phyloP scores from a whole-genome alignment of 2,113 vertebrate species.

The Tachycineta bicolor region DNA sequence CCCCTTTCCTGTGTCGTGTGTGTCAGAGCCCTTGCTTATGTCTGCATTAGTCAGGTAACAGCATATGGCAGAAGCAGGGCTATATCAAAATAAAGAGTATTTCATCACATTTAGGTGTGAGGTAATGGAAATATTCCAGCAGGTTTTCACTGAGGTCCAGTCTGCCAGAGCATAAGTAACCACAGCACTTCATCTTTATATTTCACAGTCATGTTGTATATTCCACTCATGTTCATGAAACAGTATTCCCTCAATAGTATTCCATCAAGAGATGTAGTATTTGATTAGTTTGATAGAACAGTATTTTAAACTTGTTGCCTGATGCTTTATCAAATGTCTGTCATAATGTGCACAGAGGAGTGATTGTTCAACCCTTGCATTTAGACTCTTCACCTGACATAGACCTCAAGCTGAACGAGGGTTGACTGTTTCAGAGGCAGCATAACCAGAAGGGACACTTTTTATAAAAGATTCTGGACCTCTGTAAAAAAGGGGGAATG shows the following conservation, averaged over 20 bases:
- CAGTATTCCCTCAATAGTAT: neutral
- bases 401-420: neutral
- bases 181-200: neutral
- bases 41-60: neutral
- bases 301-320: neutral
- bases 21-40: neutral
- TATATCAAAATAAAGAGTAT: neutral
- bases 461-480: neutral
- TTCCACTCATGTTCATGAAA: neutral
- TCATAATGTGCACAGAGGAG: neutral
- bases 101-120: neutral
- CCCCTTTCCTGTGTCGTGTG: rapidly evolving
- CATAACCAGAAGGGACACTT: neutral
- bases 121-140: neutral
- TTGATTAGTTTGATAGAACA: neutral
- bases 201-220: neutral
- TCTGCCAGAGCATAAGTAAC: neutral
- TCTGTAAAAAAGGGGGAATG: neutral
- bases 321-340: neutral
- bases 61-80: neutral
- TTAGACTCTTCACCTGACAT: neutral
- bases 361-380: neutral
- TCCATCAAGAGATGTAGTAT: neutral
- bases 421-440: neutral
- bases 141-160: neutral